phyloP scores from a whole-genome alignment of 2,888 invertebrate species.

The Amphipoea oculea region DNA sequence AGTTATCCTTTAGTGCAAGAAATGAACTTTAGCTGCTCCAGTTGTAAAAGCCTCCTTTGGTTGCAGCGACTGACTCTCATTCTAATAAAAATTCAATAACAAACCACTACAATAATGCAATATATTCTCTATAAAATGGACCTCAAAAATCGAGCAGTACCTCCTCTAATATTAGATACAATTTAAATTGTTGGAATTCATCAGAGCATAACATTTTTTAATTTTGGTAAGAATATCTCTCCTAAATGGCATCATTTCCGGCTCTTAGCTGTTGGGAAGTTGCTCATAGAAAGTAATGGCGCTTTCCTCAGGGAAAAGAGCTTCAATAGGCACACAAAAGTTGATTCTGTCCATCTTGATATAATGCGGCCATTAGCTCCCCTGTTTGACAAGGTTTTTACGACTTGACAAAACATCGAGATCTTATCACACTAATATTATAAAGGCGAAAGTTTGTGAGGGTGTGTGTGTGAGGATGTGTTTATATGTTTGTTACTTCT shows the following conservation, averaged over 20 bases:
- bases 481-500: too few relatives aligned
- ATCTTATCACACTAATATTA: not conserved
- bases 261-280: not conserved
- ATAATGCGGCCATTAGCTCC: not conserved
- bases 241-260: slow-evolving; percentile 2
- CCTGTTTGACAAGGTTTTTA: not conserved
- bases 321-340: not conserved
- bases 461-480: too few relatives aligned
- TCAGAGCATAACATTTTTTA: too few relatives aligned
- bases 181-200: not conserved
- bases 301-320: not conserved
- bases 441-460: too few relatives aligned
- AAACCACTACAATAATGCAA: too few relatives aligned
- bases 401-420: not conserved
- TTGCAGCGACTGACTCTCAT: too few relatives aligned
- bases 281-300: not conserved
- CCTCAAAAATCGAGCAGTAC: too few relatives aligned
- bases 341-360: not conserved
- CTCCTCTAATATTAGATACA: not conserved
- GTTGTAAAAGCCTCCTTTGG: too few relatives aligned
- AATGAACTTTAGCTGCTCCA: too few relatives aligned
- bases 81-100: too few relatives aligned
- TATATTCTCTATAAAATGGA: too few relatives aligned
- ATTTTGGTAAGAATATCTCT: not conserved
- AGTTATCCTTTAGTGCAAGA: too few relatives aligned